Evolutionary conservation across 2,888 invertebrate species (phyloP).

Genomic region (Drosophila longiperda): DNA sequence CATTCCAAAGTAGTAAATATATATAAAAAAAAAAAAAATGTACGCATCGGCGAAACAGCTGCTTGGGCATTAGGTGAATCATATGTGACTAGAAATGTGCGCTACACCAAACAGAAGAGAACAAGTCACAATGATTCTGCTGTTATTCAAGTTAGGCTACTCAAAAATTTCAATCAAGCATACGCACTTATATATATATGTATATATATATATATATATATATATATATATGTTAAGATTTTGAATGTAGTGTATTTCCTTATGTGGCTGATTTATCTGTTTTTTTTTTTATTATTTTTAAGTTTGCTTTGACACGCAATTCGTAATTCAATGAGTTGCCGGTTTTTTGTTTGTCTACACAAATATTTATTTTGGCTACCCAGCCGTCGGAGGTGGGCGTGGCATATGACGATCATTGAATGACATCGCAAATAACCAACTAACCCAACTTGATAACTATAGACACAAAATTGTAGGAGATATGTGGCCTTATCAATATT

Average conservation of each 20-base stretch:
- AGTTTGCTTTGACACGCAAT: constrained; percentile 5
- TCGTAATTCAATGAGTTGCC: constrained; percentile 14
- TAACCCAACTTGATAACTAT: too few species aligned
- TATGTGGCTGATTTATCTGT: not conserved
- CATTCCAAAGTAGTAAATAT: constrained; percentile 10
- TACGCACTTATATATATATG: not conserved
- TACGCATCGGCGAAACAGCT: not conserved
- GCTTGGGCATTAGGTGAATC: not conserved
- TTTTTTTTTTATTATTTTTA: not conserved
- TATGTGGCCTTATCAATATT: too few species aligned
- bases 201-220: not conserved
- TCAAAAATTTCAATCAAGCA: not conserved
- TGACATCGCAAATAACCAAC: too few species aligned
- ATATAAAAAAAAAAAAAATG: not conserved
- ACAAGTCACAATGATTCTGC: constrained; percentile 10
- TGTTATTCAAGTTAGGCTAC: not conserved
- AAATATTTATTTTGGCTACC: constrained; percentile 6
- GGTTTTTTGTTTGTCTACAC: constrained; percentile 4
- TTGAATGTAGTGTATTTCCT: not conserved
- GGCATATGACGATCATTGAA: too few species aligned
- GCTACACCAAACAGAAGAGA: not conserved
- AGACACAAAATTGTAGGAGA: too few species aligned
- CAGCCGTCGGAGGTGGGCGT: not conserved
- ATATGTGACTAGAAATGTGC: not conserved
- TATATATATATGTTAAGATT: not conserved